These are phyloP conservation scores for Naso thynnoides DNA, from an alignment of 2,797 vertebrate genomes.

Conservation along the genomic window DNA sequence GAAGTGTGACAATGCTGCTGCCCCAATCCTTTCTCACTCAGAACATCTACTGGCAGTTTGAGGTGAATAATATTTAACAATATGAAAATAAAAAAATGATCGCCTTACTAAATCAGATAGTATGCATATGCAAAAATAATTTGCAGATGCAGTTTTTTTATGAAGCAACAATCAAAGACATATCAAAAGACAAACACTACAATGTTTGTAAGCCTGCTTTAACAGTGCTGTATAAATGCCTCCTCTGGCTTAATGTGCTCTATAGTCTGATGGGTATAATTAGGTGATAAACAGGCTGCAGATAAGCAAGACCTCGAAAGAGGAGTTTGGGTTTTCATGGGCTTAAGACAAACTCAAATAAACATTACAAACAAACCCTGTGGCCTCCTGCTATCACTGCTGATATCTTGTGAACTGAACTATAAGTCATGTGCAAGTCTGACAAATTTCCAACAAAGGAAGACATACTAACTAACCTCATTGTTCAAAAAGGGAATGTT, in stretches of 20 bases:
- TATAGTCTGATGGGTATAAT: conserved; percentile 21
- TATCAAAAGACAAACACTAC: conserved; percentile 14
- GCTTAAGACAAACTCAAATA: conserved; percentile 53
- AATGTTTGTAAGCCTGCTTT: not conserved
- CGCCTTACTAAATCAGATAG: conserved; percentile 50
- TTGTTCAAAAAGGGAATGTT: not conserved
- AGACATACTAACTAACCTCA: not conserved
- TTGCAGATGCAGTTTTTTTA: conserved; percentile 47
- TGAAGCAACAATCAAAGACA: conserved; percentile 44
- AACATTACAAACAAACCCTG: conserved; percentile 40
- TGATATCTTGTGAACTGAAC: conserved; percentile 39
- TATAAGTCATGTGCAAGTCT: conserved; percentile 33
- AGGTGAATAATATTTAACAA: too few relatives aligned
- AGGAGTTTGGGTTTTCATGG: conserved; percentile 53
- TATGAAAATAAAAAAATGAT: too few relatives aligned
- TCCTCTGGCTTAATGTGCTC: conserved; percentile 6
- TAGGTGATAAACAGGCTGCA: conserved; percentile 23
- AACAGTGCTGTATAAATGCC: not conserved
- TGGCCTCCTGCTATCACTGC: conserved; percentile 22
- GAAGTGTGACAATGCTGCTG: too few relatives aligned
- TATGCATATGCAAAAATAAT: conserved; percentile 51
- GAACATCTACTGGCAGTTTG: too few relatives aligned
- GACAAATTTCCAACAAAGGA: not conserved
- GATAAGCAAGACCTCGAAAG: conserved; percentile 27
- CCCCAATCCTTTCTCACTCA: too few relatives aligned